phyloP scores from a whole-genome alignment of 1,140 invertebrate species.

The Sitobion miscanthi region DNA sequence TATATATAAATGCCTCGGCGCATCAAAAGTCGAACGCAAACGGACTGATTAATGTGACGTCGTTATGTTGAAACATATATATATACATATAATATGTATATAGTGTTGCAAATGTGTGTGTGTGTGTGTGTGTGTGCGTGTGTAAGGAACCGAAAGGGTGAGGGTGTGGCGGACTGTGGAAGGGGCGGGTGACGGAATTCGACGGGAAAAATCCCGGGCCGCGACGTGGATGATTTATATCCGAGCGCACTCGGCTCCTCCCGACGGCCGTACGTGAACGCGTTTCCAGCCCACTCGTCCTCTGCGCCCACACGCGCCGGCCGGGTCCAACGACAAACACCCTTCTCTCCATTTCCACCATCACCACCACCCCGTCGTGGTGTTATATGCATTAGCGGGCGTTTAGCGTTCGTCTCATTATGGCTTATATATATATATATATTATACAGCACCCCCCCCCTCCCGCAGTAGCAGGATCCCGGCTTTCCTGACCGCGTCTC shows the following conservation, averaged over 20 bases:
- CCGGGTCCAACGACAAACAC: neutral
- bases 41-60: constrained; percentile 51
- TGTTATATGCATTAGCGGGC: constrained; percentile 25
- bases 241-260: neutral
- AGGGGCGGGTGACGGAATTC: neutral
- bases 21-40: constrained; percentile 53
- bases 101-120: neutral
- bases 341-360: neutral
- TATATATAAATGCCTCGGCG: constrained; percentile 23
- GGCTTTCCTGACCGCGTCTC: neutral
- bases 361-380: neutral
- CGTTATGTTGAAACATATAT: neutral
- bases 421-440: neutral
- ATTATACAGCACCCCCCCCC: neutral
- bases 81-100: neutral
- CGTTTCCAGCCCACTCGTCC: neutral
- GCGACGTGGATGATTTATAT: constrained; percentile 30
- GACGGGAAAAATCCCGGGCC: constrained; percentile 40
- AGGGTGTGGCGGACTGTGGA: neutral
- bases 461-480: neutral
- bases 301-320: neutral
- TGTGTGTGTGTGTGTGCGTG: neutral
- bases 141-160: neutral
- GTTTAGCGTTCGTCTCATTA: constrained; percentile 54
- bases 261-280: neutral